These are phyloP conservation scores for Siderastrea radians DNA, from an alignment of 92 coral and sea anemone species.

Conservation along the genomic window DNA sequence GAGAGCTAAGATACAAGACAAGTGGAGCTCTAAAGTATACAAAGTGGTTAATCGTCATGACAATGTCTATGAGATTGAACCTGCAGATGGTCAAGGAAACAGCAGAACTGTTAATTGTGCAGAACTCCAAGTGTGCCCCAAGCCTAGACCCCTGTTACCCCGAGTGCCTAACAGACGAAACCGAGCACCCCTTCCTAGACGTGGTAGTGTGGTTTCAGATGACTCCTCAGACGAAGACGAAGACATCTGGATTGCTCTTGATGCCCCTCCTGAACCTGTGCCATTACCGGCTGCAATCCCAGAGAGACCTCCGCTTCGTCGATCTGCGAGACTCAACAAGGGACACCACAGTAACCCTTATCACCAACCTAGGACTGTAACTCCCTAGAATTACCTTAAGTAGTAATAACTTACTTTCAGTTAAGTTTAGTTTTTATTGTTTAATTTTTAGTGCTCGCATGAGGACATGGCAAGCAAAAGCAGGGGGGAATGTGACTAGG, in stretches of 20 bases:
- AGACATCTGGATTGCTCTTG: not conserved
- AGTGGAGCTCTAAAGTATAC: slow-evolving; percentile 24
- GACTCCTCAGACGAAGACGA: slow-evolving; percentile 11
- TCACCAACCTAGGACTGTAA: not conserved
- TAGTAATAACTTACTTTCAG: not conserved
- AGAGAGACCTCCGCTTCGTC: slow-evolving; percentile 18
- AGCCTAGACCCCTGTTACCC: not conserved
- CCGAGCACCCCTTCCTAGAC: not conserved
- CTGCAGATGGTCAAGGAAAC: slow-evolving; percentile 13
- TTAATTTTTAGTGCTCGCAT: slow-evolving; percentile 4
- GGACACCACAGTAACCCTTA: slow-evolving; percentile 33
- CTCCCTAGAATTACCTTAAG: not conserved
- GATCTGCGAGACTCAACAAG: slow-evolving; percentile 21
- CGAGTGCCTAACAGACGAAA: not conserved
- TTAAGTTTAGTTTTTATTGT: not conserved
- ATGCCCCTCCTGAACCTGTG: not conserved
- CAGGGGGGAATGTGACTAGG: slow-evolving; percentile 8
- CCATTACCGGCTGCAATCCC: slow-evolving; percentile 3
- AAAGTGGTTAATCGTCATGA: slow-evolving; percentile 13
- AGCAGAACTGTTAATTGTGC: slow-evolving; percentile 12
- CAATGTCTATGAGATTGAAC: slow-evolving; percentile 23
- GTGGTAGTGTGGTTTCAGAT: not conserved
- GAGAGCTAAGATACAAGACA: slow-evolving; percentile 32
- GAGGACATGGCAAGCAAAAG: slow-evolving; percentile 39
- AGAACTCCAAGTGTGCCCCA: slow-evolving; percentile 30